A percentile compares a stretch with the other conserved stretches of the same genome.
These are phyloP conservation scores for Lacerta viridis DNA, from an alignment of 2,797 vertebrate genomes.

Conservation along the genomic window DNA sequence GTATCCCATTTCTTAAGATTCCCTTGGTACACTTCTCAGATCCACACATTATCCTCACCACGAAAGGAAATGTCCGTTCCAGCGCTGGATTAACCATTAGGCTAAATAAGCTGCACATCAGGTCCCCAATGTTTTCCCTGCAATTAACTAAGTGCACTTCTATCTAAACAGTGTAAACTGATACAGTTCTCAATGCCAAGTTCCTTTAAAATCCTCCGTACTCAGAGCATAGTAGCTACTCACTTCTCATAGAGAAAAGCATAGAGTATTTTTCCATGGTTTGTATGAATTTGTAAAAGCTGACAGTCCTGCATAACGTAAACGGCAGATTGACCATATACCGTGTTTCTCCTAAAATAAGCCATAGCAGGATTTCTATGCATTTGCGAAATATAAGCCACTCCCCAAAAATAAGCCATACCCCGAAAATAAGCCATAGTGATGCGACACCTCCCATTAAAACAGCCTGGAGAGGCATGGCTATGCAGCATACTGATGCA, in stretches of 20 bases:
- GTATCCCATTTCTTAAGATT: neutral
- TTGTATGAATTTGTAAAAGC: neutral
- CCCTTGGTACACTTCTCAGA: neutral
- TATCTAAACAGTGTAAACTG: neutral
- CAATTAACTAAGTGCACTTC: neutral
- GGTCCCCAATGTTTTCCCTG: neutral
- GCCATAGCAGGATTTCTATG: no score
- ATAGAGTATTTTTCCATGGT: neutral
- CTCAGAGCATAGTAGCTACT: neutral
- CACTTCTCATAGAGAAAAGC: neutral
- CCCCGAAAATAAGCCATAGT: no score
- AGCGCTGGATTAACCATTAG: constrained; percentile 23
- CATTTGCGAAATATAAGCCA: no score
- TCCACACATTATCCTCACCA: constrained; percentile 3
- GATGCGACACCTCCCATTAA: no score
- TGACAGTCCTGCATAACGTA: neutral
- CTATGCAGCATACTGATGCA: no score
- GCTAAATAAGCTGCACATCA: neutral
- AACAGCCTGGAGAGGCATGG: no score
- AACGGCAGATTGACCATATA: neutral
- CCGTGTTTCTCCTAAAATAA: no score
- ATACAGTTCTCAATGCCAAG: neutral
- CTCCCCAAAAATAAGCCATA: no score
- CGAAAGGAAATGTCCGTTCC: neutral
- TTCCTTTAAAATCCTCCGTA: neutral